Evolutionary conservation across 2,888 invertebrate genomes (phyloP), one percentile per base, ranked within the genome.

Genomic region (Malthinus flaveolus): DNA sequence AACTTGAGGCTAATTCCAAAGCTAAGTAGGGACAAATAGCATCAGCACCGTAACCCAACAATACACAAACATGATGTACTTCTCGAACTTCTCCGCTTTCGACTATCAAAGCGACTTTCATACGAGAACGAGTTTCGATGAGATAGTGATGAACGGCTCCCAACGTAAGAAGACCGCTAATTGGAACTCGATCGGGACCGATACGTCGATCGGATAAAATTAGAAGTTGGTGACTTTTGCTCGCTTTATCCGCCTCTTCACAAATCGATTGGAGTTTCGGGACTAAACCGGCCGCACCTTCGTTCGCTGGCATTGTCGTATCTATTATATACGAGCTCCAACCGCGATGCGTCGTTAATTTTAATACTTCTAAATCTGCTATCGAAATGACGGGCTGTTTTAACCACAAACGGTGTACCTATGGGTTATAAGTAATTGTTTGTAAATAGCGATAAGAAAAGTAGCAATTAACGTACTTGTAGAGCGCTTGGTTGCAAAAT

Each of bases 21-120:
- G 97, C 96, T 60, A 98, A 80, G 80, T 97, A 98, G 0, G 99
- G 98, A 70, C 98, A 98, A 68, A 99, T 92, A 0, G 94, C 98
- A 81, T 99, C 98, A 1, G 97, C 97, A 32, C 99, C 98, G 77
- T 95, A 99, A 50, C 88, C 98, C 33, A 99, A 83, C 23, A 99
- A 81, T 0, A 97, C 93, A 73, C 97, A 97, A 79, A 97, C 89
- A 74, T 99, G 97, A 75, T 98, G 98, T 0, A 97, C 95, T 72
- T 91, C 96, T 69, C 96, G 86, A 0, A 97, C 96, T 79, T 99
- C 98, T 1, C 92, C 99, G 0, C 97, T 95, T 80, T 99, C 99
- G 54, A 98, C 84, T 54, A 99, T 86, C 53, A 99, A 81, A 34
- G 95, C 97, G 13, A 96, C 93, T 78, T 96, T 97, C 95, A 97